Evolutionary conservation across 2,797 vertebrate genomes (phyloP).

Genomic region (Corythornis leucogaster): DNA sequence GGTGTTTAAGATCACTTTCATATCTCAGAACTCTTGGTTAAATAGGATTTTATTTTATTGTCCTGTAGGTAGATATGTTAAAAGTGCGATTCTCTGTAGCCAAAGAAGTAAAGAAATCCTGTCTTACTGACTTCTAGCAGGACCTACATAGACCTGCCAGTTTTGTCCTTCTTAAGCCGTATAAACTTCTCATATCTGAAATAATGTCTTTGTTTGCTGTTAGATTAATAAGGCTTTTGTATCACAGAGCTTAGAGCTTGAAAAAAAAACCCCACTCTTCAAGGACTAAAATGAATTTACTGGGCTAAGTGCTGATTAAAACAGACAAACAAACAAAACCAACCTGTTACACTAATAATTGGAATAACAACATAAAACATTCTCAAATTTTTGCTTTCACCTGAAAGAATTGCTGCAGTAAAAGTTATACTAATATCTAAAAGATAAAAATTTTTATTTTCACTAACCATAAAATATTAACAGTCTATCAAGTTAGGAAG

Average conservation of each 20-base stretch:
- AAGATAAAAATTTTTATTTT: rapidly evolving
- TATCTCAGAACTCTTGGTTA: not conserved
- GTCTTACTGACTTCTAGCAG: not conserved
- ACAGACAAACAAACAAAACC: not conserved
- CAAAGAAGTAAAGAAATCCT: not conserved
- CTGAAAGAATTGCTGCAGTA: not conserved
- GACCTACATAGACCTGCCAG: not conserved
- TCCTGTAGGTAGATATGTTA: not conserved
- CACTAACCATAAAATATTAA: not conserved
- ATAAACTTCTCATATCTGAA: not conserved
- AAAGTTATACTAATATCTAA: not conserved
- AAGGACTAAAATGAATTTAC: not conserved
- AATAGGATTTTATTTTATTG: not conserved
- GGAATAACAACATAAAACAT: not conserved
- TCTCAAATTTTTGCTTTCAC: not conserved
- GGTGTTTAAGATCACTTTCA: not conserved
- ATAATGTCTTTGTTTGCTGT: not conserved
- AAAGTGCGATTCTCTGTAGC: not conserved
- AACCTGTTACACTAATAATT: not conserved
- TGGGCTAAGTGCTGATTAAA: not conserved
- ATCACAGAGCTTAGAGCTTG: not conserved
- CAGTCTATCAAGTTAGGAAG: not conserved
- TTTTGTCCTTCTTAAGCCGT: not conserved
- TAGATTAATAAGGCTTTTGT: not conserved
- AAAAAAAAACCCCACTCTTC: not conserved